Conservation (phyloP, 1,140 invertebrate genomes). For the Anthonomus grandis region DNA sequence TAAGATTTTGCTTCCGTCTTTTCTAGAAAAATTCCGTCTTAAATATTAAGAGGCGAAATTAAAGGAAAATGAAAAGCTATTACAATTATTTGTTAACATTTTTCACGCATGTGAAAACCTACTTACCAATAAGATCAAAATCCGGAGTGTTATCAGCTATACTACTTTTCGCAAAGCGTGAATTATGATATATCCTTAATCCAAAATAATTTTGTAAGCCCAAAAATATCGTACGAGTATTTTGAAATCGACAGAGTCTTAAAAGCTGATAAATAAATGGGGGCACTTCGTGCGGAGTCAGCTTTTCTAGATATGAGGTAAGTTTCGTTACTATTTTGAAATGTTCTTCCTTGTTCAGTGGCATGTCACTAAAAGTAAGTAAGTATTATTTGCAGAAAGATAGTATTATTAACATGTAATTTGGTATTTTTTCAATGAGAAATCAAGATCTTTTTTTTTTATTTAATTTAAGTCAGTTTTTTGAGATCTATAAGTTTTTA, state of each 20-base stretch:
- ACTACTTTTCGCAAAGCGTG: conserved; percentile 12
- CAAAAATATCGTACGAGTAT: conserved; percentile 44
- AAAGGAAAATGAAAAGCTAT: neutral
- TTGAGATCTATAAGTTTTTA: too few species aligned
- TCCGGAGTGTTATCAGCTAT: conserved; percentile 26
- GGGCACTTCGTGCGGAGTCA: conserved; percentile 51
- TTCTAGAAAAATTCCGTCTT: conserved; percentile 6
- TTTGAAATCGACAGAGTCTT: conserved; percentile 46
- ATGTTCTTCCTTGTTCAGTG: conserved; percentile 46
- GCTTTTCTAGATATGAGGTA: conserved; percentile 45
- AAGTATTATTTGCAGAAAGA: neutral
- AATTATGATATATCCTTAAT: conserved; percentile 47
- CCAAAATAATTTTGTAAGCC: conserved; percentile 51
- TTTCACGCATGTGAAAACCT: too few species aligned
- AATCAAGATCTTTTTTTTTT: too few species aligned
- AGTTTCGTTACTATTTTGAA: conserved; percentile 49
- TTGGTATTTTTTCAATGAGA: too few species aligned
- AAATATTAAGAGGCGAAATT: too few species aligned
- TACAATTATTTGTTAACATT: too few species aligned
- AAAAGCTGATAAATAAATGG: conserved; percentile 50
- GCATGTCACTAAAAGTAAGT: conserved; percentile 41
- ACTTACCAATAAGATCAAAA: conserved; percentile 49
- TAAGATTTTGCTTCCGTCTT: too few species aligned
- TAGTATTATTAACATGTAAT: too few species aligned
- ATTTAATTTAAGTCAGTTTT: too few species aligned